Base-by-base conservation (phyloP, 2,888 invertebrate genomes). In the Zelleria hepariella region DNA sequence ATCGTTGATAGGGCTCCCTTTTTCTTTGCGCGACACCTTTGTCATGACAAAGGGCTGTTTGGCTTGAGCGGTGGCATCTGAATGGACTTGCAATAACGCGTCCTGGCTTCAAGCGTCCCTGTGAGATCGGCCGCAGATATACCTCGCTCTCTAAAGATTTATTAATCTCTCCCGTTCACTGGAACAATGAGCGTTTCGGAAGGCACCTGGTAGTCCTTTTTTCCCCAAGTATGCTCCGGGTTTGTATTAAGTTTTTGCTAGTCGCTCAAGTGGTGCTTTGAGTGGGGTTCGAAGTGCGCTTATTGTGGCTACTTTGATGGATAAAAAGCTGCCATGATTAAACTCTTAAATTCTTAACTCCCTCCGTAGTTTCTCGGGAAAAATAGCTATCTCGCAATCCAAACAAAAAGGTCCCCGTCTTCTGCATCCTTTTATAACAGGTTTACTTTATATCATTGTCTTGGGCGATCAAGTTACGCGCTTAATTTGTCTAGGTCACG, bases 11-110 rank as follows among this genome's bases (percentile, higher is more conserved):
- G 79, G 80, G 80, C 75, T 81, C 84, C 84, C 82, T 86, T 87
- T 87, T 87, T 86, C 87, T 86, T 86, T 80, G 75, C 81, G 78
- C 86, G 86, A 87, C 87, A 88, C 87, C 86, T 88, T 88, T 86
- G 87, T 86, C 86, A 86, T 83, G 78, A 88, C 87, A 88, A 88
- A 86, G 80, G 79, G 74, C 84, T 87, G 86, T 87, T 86, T 84
- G 83, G 84, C 79, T 81, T 83, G 77, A 78, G 77, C 80, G 74
- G 77, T 87, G 87, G 87, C 87, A 84, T 86, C 80, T 88, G 86
- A 88, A 88, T 87, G 78, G 87, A 82, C 82, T 80, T 78, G 86
- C 86, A 86, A 87, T 87, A 87, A 84, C 86, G 74, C 82, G 82
- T 83, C 86, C 82, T 77, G 81, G 78, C 75, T 75, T 66, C 72